A percentile compares a stretch with the other conserved stretches of the same genome.
Evolutionary conservation across 2,888 invertebrate genomes (phyloP).

Genomic region (Dryococelus australis): DNA sequence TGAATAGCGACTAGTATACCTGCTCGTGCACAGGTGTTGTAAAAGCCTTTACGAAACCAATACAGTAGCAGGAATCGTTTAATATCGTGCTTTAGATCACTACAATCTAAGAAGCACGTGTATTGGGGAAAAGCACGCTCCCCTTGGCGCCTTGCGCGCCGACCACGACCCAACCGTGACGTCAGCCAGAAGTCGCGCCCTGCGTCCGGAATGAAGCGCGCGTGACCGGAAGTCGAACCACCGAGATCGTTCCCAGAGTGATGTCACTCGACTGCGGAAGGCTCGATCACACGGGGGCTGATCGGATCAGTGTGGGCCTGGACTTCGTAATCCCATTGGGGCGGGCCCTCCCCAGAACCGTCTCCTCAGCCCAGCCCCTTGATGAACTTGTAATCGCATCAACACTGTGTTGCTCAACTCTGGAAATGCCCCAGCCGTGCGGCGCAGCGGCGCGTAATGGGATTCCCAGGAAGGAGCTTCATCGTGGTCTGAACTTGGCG

Average conservation of each 20-base stretch:
- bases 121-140: too few relatives aligned
- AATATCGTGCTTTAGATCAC: too few relatives aligned
- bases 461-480: background rate
- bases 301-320: background rate
- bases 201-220: background rate
- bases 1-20: too few relatives aligned
- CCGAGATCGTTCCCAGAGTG: background rate
- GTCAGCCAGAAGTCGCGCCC: too few relatives aligned
- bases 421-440: too few relatives aligned
- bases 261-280: background rate
- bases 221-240: background rate
- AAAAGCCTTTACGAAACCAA: too few relatives aligned
- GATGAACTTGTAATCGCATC: constrained; percentile 4
- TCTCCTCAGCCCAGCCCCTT: background rate
- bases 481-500: background rate
- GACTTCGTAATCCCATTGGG: background rate
- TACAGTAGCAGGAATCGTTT: too few relatives aligned
- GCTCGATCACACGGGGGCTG: background rate
- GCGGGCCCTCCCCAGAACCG: background rate
- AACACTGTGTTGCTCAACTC: background rate
- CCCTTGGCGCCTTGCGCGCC: too few relatives aligned
- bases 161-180: too few relatives aligned
- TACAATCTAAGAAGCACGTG: too few relatives aligned
- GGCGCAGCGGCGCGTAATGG: background rate
- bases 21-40: too few relatives aligned